Base-by-base conservation (phyloP, 1,140 invertebrate genomes). In the Ostrea edulis region DNA sequence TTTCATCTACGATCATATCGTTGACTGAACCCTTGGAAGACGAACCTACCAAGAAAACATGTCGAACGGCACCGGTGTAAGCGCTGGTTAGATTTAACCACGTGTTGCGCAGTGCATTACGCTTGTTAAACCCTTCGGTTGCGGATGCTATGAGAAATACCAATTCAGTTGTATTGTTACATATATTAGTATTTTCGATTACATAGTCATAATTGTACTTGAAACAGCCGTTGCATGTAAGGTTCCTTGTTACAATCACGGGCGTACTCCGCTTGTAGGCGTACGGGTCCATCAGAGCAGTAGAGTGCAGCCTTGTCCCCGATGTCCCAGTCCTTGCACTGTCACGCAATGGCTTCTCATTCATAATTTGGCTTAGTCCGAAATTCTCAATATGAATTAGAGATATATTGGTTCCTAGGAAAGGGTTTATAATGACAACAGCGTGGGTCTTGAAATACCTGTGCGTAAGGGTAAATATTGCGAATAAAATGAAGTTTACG, bases 1-100 rank as follows among this genome's bases (percentile, higher is more conserved):
- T 96, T 93, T 98, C 97, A 55, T 95, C 91, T 0, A n/a, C 5
- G 9, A 90, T 51, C 9, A 52, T 20, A 25, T 54, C 62, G 81
- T 86, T 83, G 0, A 52, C 1, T 3, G 35, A 11, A 14, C 11
- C n/a, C 17, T 77, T 77, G 0, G 77, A 53, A n/a, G 77, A 82
- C 2, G 35, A 12, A 8, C 90, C 90, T 7, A 90, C 20, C 7
- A 89, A 22, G 84, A 90, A 90, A 2, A 87, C 68, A 51, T 89
- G 85, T 25, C 87, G 25, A 8, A 89, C 68, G 0, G 68, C 55
- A 25, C 22, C 52, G 1, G 53, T 88, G 12, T 87, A 86, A 12
- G 87, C 82, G 20, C 83, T 71, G 5, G 84, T 55, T 52, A 83
- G 12, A 20, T 25, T 68, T 44, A 86, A 17, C 90, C 90, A 90